Evolutionary conservation across 2,113 vertebrate species (phyloP).

Genomic region (Hymenochirus boettgeri): DNA sequence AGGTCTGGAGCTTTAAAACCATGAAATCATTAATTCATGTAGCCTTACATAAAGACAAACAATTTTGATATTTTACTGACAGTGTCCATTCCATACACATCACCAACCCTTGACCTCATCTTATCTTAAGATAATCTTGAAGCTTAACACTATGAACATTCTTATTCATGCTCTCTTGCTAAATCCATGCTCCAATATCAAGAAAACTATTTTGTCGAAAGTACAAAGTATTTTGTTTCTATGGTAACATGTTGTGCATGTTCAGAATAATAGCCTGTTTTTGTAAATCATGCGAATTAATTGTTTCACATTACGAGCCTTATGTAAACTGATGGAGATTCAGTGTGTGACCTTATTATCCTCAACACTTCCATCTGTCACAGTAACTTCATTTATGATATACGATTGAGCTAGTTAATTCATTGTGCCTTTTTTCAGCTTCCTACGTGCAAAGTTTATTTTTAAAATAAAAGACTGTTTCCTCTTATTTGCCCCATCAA

Average conservation of each 20-base stretch:
- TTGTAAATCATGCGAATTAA: slow-evolving; percentile 13
- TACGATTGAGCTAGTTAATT: slow-evolving; percentile 19
- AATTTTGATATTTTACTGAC: too few relatives aligned
- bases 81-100: too few relatives aligned
- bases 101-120: too few relatives aligned
- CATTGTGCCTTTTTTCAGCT: slow-evolving; percentile 1
- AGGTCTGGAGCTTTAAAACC: too few relatives aligned
- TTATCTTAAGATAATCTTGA: too few relatives aligned
- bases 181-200: slow-evolving; percentile 50
- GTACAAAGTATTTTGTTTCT: slow-evolving; percentile 57
- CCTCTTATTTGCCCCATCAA: too few relatives aligned
- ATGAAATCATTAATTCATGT: too few relatives aligned
- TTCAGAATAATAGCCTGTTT: slow-evolving; percentile 15
- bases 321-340: slow-evolving; percentile 3
- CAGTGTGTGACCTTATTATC: slow-evolving; percentile 27
- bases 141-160: slow-evolving; percentile 46
- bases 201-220: slow-evolving; percentile 40
- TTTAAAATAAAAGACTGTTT: too few relatives aligned
- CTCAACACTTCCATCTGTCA: slow-evolving; percentile 28
- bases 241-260: slow-evolving; percentile 60
- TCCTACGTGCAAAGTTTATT: not conserved
- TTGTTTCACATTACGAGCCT: slow-evolving; percentile 5
- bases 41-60: too few relatives aligned
- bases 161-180: slow-evolving; percentile 52
- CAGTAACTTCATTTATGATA: slow-evolving; percentile 37